phyloP scores from a whole-genome alignment of 2,888 invertebrate genomes.

The Ectobius pallidus region DNA sequence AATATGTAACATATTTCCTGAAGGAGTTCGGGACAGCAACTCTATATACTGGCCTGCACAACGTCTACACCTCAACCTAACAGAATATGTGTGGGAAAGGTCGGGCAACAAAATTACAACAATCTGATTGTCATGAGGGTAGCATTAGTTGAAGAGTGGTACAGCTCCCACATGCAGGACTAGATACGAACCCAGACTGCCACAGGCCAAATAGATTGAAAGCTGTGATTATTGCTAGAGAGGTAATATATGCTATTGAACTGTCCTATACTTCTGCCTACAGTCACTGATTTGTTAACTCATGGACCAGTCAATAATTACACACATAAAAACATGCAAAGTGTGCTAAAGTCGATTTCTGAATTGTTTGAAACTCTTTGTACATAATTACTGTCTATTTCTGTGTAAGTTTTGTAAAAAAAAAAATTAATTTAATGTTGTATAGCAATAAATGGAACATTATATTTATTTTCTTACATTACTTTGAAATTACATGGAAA shows the following conservation, averaged over 20 bases:
- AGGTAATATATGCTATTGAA: too few species aligned
- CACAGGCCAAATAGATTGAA: too few species aligned
- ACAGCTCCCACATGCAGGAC: too few species aligned
- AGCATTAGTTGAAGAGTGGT: not conserved
- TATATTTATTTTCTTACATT: not conserved
- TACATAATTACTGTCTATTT: not conserved
- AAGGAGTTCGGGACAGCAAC: not conserved
- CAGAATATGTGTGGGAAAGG: too few species aligned
- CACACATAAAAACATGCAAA: not conserved
- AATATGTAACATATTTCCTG: not conserved
- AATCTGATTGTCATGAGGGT: not conserved
- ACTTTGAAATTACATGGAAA: not conserved
- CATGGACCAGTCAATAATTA: too few species aligned
- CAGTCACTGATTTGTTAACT: not conserved
- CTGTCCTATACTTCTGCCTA: not conserved
- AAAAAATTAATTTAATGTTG: not conserved
- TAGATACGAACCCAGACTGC: too few species aligned
- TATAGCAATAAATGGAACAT: not conserved
- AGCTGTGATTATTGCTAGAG: too few species aligned
- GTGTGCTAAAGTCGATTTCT: not conserved
- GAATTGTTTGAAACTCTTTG: too few species aligned
- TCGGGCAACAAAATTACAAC: not conserved
- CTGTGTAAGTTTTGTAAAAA: not conserved
- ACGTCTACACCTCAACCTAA: not conserved
- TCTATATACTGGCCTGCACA: not conserved